A percentile compares a stretch with the other conserved stretches of the same genome.
Evolutionary conservation across 2,113 vertebrate species (phyloP).

Genomic region (Triplophysa tibetana): DNA sequence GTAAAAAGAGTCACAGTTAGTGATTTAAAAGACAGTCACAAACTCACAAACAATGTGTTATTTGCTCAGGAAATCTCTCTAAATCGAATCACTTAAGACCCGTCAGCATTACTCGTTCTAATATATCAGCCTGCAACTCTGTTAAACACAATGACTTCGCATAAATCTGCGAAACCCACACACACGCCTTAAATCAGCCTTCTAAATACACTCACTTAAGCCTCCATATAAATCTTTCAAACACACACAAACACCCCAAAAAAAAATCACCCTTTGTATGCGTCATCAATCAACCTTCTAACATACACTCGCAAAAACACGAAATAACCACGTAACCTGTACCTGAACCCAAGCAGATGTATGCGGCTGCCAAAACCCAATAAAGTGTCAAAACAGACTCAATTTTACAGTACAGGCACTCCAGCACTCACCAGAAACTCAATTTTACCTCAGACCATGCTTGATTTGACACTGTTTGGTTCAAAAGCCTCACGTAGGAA

Average conservation of each 20-base stretch:
- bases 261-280: not conserved
- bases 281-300: not conserved
- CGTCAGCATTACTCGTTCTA: constrained; percentile 2
- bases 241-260: constrained; percentile 3
- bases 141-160: not conserved
- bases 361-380: not conserved
- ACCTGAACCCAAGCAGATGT: not conserved
- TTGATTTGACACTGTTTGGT: too few relatives aligned
- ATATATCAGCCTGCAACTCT: not conserved
- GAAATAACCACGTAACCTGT: not conserved
- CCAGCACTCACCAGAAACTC: too few relatives aligned
- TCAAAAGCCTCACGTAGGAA: too few relatives aligned
- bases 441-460: too few relatives aligned
- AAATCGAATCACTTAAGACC: not conserved
- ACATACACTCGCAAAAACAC: not conserved
- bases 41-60: too few relatives aligned
- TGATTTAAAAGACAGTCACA: too few relatives aligned
- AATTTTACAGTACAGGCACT: not conserved
- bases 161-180: constrained; percentile 29
- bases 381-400: not conserved
- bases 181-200: constrained; percentile 24
- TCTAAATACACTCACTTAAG: constrained; percentile 1
- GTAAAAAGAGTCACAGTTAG: too few relatives aligned
- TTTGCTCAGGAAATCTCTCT: not conserved
- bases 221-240: constrained; percentile 25